These are phyloP conservation scores for Neodiprion pinetum DNA, from an alignment of 1,140 invertebrate species.

Conservation along the genomic window DNA sequence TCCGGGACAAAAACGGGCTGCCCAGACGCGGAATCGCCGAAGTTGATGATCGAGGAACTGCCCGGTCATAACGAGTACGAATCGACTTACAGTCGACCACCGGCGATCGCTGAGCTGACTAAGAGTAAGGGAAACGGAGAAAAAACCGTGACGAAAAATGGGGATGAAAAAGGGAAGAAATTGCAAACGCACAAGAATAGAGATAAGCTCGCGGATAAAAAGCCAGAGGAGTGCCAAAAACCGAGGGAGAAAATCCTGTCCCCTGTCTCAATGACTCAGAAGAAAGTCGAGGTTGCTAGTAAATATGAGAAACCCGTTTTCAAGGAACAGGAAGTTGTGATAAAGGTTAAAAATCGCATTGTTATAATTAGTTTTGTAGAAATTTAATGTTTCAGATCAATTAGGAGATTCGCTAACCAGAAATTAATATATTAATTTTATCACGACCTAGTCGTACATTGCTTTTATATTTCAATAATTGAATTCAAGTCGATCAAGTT, in stretches of 20 bases:
- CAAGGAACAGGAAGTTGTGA: background rate
- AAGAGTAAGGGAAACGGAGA: background rate
- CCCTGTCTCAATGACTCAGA: background rate
- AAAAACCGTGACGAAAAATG: background rate
- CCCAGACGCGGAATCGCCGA: constrained; percentile 11
- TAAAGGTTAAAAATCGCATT: background rate
- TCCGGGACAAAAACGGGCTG: no score
- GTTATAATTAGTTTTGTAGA: constrained; percentile 8
- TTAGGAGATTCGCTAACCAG: no score
- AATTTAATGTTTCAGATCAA: background rate
- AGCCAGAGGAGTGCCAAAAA: background rate
- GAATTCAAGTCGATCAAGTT: no score
- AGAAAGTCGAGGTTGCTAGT: constrained; percentile 11
- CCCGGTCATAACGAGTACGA: constrained; percentile 23
- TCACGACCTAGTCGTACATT: no score
- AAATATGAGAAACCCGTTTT: constrained; percentile 12
- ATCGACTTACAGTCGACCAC: background rate
- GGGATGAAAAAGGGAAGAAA: background rate
- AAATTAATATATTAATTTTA: no score
- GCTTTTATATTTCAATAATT: no score
- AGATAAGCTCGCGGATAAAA: constrained; percentile 7
- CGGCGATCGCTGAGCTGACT: background rate
- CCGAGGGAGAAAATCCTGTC: background rate
- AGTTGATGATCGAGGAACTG: constrained; percentile 40
- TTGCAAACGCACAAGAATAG: background rate